phyloP scores from a whole-genome alignment of 2,797 vertebrate species.

The Gastrophryne carolinensis region DNA sequence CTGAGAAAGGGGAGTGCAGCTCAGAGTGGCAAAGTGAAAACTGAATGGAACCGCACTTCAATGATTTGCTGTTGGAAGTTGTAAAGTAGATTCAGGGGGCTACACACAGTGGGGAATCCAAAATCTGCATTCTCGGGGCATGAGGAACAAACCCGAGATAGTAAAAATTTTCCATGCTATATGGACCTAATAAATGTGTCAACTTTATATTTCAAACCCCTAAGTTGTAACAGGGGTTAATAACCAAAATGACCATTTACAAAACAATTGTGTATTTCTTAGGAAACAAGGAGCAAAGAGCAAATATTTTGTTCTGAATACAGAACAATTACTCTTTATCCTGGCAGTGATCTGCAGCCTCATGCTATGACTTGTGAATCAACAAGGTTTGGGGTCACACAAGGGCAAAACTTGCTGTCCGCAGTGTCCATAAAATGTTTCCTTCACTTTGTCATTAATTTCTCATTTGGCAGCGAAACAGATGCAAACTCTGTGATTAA shows the following conservation, averaged over 20 bases:
- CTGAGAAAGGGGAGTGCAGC: too few relatives aligned
- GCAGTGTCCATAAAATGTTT: conserved; percentile 3
- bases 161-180: too few relatives aligned
- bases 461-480: conserved; percentile 9
- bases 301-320: background rate
- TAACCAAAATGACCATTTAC: background rate
- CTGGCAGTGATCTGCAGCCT: background rate
- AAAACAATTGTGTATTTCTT: background rate
- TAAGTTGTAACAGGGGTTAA: background rate
- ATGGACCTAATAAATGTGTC: too few relatives aligned
- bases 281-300: background rate
- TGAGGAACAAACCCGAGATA: too few relatives aligned
- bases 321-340: background rate
- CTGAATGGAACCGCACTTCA: too few relatives aligned
- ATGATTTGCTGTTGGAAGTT: too few relatives aligned
- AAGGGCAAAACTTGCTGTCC: background rate
- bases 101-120: too few relatives aligned
- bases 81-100: too few relatives aligned
- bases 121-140: too few relatives aligned
- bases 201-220: background rate
- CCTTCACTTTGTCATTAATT: conserved; percentile 23
- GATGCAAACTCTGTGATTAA: conserved; percentile 23
- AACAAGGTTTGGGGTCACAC: conserved; percentile 1
- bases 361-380: conserved; percentile 9
- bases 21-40: too few relatives aligned